Base-by-base conservation (phyloP, 2,888 invertebrate genomes). In the Octonoba sinensis region DNA sequence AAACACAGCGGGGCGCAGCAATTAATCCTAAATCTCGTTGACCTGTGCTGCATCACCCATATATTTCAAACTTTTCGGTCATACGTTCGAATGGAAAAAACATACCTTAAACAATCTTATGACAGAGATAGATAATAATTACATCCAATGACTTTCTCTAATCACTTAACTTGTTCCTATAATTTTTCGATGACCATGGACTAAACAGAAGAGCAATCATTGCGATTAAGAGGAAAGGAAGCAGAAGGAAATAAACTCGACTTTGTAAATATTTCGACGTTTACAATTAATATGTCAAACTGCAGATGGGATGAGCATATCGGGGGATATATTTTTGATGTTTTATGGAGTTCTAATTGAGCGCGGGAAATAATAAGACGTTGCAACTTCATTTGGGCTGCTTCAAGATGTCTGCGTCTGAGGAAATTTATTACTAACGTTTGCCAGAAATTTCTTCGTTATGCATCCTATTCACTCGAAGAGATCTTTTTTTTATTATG, bases 1-100 rank as follows among this genome's bases (percentile, higher is more conserved):
- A 65, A 67, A 65, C 62, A 15, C 79, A 81, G 69, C 79, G 44
- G 79, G 79, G 62, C 20, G 60, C 73, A 69, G 57, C 79, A 69
- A 81, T 81, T 81, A 81, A 81, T 74, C 73, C 73, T 62, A 81
- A 81, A 81, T 81, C 79, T 73, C 79, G 73, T 81, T 81, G 79
- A 81, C 79, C 79, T 56, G 36, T 36, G 46, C 73, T 54, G 56
- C 62, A 56, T 73, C 73, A 47, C 73, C 79, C 73, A 67, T 73
- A 73, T 73, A 81, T 81, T 73, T 81, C 79, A 72, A 62, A 73
- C 36, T 51, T 46, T 12, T 2, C 51, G 27, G 54, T 65, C 66
- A 71, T 69, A 47, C 70, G 57, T 78, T 36, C 24, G 36, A 72
- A 71, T 65, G 70, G 65, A 65, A 65, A 72, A 72, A 66, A 71